phyloP scores from a whole-genome alignment of 1,140 invertebrate genomes.

The Drosophila rhopaloa region DNA sequence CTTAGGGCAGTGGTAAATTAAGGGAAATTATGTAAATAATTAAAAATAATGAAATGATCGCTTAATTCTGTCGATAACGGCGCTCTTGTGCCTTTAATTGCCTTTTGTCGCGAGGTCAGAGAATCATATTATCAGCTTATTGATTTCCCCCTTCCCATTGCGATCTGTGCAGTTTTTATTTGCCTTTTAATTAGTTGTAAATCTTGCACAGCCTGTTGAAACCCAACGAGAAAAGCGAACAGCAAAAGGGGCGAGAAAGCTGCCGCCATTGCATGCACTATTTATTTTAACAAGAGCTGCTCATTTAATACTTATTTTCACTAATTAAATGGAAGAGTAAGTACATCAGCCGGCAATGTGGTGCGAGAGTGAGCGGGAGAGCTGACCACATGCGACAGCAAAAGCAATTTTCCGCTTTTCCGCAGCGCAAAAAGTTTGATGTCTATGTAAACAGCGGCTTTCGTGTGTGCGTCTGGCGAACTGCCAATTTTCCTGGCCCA shows the following conservation, averaged over 20 bases:
- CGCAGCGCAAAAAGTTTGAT: conserved; percentile 74
- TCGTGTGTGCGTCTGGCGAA: conserved; percentile 34
- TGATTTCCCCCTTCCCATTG: conserved; percentile 34
- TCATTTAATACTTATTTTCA: conserved; percentile 83
- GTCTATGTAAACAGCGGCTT: conserved; percentile 82
- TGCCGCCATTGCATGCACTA: conserved; percentile 76
- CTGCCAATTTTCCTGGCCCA: conserved; percentile 55
- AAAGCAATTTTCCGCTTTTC: conserved; percentile 73
- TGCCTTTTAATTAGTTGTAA: conserved; percentile 77
- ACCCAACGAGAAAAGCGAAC: conserved; percentile 14
- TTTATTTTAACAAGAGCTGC: conserved; percentile 83
- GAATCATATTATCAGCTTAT: conserved; percentile 49
- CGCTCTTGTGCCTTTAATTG: conserved; percentile 73
- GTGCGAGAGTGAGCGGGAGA: conserved; percentile 3
- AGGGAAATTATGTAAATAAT: conserved; percentile 57
- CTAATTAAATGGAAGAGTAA: conserved; percentile 74
- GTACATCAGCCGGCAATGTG: conserved; percentile 31
- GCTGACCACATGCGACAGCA: conserved; percentile 30
- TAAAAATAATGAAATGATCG: conserved; percentile 82
- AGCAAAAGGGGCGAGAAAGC: neutral
- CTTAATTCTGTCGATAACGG: conserved; percentile 82
- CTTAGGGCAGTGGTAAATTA: conserved; percentile 23
- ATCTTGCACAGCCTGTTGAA: conserved; percentile 62
- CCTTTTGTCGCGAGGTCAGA: conserved; percentile 68
- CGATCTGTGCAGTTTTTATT: conserved; percentile 28